phyloP scores from a whole-genome alignment of 2,888 invertebrate species.

The Rotaria magnacalcarata region DNA sequence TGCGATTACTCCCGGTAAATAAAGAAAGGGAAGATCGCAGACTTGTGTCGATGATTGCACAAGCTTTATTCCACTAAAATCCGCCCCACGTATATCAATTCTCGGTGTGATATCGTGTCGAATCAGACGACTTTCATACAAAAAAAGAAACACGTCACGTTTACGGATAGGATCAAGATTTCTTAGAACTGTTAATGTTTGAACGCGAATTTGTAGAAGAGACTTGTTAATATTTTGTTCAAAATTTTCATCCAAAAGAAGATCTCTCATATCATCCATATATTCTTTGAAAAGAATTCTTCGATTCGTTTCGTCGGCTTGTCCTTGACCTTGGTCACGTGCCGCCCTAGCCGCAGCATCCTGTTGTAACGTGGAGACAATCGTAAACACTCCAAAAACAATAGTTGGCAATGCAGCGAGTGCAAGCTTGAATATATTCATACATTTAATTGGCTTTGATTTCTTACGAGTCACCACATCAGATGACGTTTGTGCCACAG shows the following conservation, averaged over 20 bases:
- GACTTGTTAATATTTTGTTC: not conserved
- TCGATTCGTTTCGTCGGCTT: not conserved
- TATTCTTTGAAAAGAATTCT: not conserved
- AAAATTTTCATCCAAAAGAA: not conserved
- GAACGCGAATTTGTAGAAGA: not conserved
- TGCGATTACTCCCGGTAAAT: not conserved
- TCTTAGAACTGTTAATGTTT: not conserved
- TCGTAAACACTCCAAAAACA: not conserved
- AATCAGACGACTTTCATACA: not conserved
- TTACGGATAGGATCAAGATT: not conserved
- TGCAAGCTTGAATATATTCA: not conserved
- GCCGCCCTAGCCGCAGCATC: not conserved
- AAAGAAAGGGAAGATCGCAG: not conserved
- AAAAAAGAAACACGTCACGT: not conserved
- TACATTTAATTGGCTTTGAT: not conserved
- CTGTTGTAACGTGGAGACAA: constrained; percentile 1
- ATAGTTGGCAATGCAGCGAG: not conserved
- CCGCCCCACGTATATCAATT: not conserved
- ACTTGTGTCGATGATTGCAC: not conserved
- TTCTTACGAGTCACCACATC: too few relatives aligned
- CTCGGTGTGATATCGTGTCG: not conserved
- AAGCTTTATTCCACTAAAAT: not conserved
- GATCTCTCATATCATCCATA: not conserved
- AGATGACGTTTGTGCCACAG: too few relatives aligned
- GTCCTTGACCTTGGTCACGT: not conserved